Evolutionary conservation across 2,113 vertebrate genomes (phyloP).

Genomic region (Sinocyclocheilus maitianheensis): DNA sequence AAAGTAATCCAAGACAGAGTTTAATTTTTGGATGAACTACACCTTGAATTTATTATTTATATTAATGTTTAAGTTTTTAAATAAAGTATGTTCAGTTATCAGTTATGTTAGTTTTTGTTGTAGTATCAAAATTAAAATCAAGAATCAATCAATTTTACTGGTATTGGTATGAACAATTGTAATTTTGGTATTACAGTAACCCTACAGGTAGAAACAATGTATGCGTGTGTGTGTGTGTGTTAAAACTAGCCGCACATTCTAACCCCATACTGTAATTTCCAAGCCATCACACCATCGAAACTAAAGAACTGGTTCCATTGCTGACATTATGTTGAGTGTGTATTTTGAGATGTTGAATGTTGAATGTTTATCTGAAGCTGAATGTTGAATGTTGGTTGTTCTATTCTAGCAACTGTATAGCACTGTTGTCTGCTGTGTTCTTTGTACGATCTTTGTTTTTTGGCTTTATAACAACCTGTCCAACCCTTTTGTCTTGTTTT

Average conservation of each 20-base stretch:
- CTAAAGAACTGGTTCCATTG: slow-evolving; percentile 17
- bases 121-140: neutral
- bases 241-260: neutral
- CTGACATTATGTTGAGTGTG: slow-evolving; percentile 44
- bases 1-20: too few species aligned
- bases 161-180: neutral
- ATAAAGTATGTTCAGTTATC: neutral
- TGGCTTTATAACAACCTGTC: slow-evolving; percentile 95
- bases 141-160: neutral
- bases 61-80: neutral
- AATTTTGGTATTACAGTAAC: neutral
- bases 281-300: neutral
- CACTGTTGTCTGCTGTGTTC: slow-evolving; percentile 93
- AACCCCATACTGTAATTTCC: neutral
- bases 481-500: slow-evolving; percentile 99
- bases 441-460: slow-evolving; percentile 93
- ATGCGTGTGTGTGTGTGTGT: neutral
- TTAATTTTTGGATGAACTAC: too few species aligned
- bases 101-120: neutral
- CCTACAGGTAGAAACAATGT: neutral
- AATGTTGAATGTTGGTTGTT: slow-evolving; percentile 63
- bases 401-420: slow-evolving; percentile 84
- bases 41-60: neutral
- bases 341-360: slow-evolving; percentile 46
- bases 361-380: slow-evolving; percentile 50